phyloP scores from a whole-genome alignment of 2,113 vertebrate genomes.

The Neodon shergylaensis region DNA sequence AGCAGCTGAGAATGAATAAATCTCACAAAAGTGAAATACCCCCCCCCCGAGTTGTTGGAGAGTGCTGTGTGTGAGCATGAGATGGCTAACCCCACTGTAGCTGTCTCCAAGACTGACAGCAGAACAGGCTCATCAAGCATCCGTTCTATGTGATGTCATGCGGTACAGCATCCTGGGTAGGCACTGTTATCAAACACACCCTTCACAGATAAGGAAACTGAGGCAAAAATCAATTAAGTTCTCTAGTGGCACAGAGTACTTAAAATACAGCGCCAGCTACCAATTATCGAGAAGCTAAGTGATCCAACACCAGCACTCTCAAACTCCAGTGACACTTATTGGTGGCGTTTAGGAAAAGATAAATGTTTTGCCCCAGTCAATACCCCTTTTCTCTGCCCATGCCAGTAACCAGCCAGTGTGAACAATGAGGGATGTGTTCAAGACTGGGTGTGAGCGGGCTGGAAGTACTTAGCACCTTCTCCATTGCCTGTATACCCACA shows the following conservation, averaged over 20 bases:
- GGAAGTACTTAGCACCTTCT: constrained; percentile 74
- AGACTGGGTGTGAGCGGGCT: constrained; percentile 72
- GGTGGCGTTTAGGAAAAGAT: constrained; percentile 43
- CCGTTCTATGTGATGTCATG: background rate
- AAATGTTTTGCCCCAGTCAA: constrained; percentile 65
- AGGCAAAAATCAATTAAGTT: background rate
- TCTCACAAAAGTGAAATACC: constrained; percentile 65
- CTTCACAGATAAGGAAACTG: constrained; percentile 6
- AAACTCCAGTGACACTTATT: background rate
- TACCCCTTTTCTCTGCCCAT: constrained; percentile 78
- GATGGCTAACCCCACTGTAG: background rate
- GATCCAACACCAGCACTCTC: background rate
- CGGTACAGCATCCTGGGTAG: background rate
- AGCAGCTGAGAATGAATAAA: constrained; percentile 29
- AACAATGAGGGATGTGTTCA: constrained; percentile 82
- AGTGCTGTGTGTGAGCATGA: background rate
- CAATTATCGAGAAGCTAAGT: background rate
- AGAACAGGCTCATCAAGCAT: background rate
- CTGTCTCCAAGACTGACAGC: background rate
- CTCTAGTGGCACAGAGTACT: background rate
- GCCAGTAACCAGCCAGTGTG: constrained; percentile 70
- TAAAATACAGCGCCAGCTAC: background rate
- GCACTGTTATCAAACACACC: background rate
- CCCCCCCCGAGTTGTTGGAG: background rate
- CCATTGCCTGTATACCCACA: constrained; percentile 31